Percentiles rank a stretch among this genome's conserved stretches.
Conservation (phyloP, 1,140 invertebrate species). For the Platyscapa corneri region DNA sequence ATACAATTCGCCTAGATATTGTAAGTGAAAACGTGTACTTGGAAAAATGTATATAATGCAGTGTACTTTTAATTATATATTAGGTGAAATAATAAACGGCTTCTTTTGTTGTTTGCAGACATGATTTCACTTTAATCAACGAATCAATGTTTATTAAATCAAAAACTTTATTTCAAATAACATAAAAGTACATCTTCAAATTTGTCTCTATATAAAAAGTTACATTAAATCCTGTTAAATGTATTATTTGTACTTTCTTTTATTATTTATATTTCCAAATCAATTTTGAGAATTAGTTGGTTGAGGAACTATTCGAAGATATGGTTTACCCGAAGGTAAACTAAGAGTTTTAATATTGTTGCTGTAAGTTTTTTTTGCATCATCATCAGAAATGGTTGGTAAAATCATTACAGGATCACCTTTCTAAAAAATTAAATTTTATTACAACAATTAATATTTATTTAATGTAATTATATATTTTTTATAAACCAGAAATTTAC, state of each 20-base stretch:
- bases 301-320: conserved; percentile 83
- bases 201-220: conserved; percentile 55
- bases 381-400: conserved; percentile 82
- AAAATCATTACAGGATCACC: conserved; percentile 90
- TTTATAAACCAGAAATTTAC: conserved; percentile 70
- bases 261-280: conserved; percentile 48
- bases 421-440: conserved; percentile 69
- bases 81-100: conserved; percentile 73
- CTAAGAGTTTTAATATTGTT: conserved; percentile 78
- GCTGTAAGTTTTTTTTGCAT: conserved; percentile 82
- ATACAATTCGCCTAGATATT: conserved; percentile 72
- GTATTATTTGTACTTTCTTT: conserved; percentile 55
- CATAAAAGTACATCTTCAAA: conserved; percentile 49
- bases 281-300: conserved; percentile 63
- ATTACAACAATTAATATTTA: conserved; percentile 6
- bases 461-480: conserved; percentile 1
- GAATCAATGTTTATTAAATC: conserved; percentile 58
- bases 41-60: conserved; percentile 75
- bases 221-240: conserved; percentile 56
- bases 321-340: conserved; percentile 88
- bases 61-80: conserved; percentile 74
- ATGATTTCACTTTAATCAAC: conserved; percentile 63
- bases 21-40: conserved; percentile 73
- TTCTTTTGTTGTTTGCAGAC: conserved; percentile 75
- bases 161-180: conserved; percentile 50